Evolutionary conservation across 2,113 vertebrate species (phyloP).

Genomic region (Dasyornis broadbenti): DNA sequence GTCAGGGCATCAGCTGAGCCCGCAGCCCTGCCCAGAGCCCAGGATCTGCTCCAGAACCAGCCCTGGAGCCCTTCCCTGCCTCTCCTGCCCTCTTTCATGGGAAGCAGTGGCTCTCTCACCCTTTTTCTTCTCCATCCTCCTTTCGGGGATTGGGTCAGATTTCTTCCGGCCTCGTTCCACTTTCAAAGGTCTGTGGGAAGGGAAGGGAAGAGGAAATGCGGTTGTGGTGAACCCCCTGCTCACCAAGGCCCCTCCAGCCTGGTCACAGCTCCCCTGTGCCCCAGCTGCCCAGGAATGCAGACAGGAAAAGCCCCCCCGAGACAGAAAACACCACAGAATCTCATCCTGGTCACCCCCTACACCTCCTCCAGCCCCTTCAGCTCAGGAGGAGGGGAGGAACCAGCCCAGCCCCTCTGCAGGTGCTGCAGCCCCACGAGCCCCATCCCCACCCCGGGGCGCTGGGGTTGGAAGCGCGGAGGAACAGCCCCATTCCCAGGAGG

Average conservation of each 20-base stretch:
- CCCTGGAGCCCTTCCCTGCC: not conserved
- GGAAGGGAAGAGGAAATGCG: not conserved
- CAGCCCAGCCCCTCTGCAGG: not conserved
- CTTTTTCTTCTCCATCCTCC: slow-evolving; percentile 89
- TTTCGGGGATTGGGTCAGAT: slow-evolving; percentile 74
- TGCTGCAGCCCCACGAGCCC: not conserved
- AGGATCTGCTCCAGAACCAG: not conserved
- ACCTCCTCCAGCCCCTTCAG: not conserved
- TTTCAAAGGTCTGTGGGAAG: slow-evolving; percentile 73
- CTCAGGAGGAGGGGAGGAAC: not conserved
- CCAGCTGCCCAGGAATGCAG: not conserved
- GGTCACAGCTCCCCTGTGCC: not conserved
- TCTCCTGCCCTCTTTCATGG: not conserved
- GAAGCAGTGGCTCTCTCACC: slow-evolving; percentile 63
- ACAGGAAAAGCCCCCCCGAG: not conserved
- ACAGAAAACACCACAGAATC: not conserved
- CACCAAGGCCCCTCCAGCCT: not conserved
- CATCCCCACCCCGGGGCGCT: not conserved
- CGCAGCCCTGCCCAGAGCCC: not conserved
- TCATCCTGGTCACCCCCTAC: not conserved
- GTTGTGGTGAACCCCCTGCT: not conserved
- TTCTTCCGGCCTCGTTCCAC: slow-evolving; percentile 84
- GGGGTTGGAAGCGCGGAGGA: not conserved
- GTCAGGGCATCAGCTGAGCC: not conserved
- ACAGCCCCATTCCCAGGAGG: not conserved